Base-by-base conservation (phyloP, 2,888 invertebrate species). In the Stenchaetothrips biformis region DNA sequence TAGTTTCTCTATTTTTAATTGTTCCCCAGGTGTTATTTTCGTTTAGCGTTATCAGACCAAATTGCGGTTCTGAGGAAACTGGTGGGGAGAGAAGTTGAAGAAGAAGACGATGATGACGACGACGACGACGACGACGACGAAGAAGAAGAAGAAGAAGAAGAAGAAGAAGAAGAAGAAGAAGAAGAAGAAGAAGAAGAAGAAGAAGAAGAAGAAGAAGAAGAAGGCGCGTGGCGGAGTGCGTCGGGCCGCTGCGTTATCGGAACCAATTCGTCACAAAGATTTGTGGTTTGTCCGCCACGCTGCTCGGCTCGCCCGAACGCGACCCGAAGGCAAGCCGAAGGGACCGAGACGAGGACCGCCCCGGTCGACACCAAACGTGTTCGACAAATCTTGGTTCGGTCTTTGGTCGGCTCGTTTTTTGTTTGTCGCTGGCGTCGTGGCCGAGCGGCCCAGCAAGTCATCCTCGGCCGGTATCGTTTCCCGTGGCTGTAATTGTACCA, bases 361-460 rank as follows among this genome's bases (percentile, higher is more conserved):
- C 21, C 67, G 25, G 21, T 4, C 25, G 21, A 9, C 67, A 7
- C 3, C 67, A 13, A 53, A 53, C 67, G 25, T 25, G 67, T 74
- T 74, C 67, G 67, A 74, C 67, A 74, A 74, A 74, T 74, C 67
- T 74, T 21, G 21, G 67, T 74, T 21, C 67, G 25, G 18, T 59
- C 21, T 25, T 25, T 0, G 67, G 11, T 25, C 67, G 53, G 1
- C 2, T 53, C 53, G 67, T 74, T 18, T 59, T 9, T 18, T 59
- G 59, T 13, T 37, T 37, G 37, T 37, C 4, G 37, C 4, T 37
- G 37, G 1, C 4, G 37, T 16, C 6, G 53, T 16, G 2, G 37
- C 4, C 4, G 37, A 37, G 37, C 37, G 37, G 37, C 37, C 37
- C 37, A 37, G 37, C 37, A 37, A 37, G 2, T 37, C 37, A 37